These are phyloP conservation scores for Rhabditophanes sp. DNA, from an alignment of 2,888 invertebrate genomes.

Conservation along the genomic window DNA sequence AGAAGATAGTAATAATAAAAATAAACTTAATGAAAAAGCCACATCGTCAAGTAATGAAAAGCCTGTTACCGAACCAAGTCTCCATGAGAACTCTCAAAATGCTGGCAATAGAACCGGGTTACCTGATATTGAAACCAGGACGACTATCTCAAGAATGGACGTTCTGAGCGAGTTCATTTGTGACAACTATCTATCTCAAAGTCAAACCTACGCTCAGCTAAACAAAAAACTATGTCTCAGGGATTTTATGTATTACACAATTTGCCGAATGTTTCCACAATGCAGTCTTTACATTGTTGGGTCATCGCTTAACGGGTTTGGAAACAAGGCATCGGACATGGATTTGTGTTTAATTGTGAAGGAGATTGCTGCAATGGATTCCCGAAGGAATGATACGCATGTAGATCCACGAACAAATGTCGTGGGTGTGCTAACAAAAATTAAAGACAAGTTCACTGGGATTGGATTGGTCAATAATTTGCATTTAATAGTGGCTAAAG, in stretches of 20 bases:
- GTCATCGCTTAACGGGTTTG: conserved; percentile 91
- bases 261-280: conserved; percentile 36
- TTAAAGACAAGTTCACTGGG: conserved; percentile 21
- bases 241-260: conserved; percentile 37
- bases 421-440: conserved; percentile 46
- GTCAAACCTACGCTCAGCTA: conserved; percentile 28
- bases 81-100: too few species aligned
- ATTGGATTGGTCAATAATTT: conserved; percentile 50
- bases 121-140: too few species aligned
- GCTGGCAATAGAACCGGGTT: too few species aligned
- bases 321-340: conserved; percentile 74
- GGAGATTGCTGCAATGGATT: conserved; percentile 53
- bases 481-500: conserved; percentile 76
- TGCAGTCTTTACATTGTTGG: conserved; percentile 70
- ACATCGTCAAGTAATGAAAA: too few species aligned
- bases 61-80: too few species aligned
- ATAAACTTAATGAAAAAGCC: too few species aligned
- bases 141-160: too few species aligned
- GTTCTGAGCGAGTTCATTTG: conserved; percentile 38
- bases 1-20: too few species aligned
- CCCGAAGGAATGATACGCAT: too few species aligned
- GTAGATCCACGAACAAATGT: conserved; percentile 63
- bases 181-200: conserved; percentile 30
- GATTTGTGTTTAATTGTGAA: conserved; percentile 79
- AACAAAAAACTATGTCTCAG: conserved; percentile 29